Conservation (phyloP, 2,113 vertebrate species). For the Prunella himalayana region DNA sequence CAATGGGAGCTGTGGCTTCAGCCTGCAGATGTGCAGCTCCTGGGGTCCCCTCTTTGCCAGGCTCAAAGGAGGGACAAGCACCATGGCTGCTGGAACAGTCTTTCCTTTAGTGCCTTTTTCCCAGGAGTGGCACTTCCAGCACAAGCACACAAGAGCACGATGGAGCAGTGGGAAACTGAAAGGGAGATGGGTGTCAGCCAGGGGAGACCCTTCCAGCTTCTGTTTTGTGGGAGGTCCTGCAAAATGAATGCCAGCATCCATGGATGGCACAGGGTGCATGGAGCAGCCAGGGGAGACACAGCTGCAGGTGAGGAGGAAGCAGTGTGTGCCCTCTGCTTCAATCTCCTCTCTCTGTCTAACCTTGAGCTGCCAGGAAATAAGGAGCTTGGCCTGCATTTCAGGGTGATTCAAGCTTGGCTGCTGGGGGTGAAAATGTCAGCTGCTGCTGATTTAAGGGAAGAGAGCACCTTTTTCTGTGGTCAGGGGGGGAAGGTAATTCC, state of each 20-base stretch:
- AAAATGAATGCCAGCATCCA: accelerated
- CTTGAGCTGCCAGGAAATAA: background rate
- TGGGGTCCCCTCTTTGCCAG: background rate
- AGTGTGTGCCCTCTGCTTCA: background rate
- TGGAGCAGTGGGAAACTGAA: accelerated
- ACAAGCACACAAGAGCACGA: accelerated
- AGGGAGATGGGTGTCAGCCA: background rate
- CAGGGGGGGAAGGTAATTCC: background rate
- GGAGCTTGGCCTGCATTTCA: background rate
- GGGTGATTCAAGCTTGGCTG: background rate
- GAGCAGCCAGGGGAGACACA: background rate
- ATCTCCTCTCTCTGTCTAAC: background rate
- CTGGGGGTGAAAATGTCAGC: background rate
- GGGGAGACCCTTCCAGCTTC: background rate
- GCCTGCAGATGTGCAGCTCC: background rate
- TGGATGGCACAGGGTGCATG: accelerated
- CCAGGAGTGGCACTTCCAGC: accelerated
- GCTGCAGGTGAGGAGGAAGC: background rate
- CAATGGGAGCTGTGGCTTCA: background rate
- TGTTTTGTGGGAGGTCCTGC: background rate
- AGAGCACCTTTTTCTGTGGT: accelerated
- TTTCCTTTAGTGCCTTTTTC: background rate
- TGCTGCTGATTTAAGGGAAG: background rate
- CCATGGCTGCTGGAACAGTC: background rate
- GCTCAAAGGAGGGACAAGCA: background rate